Evolutionary conservation across 1,140 invertebrate genomes (phyloP).

Genomic region (Olivierus martensii): DNA sequence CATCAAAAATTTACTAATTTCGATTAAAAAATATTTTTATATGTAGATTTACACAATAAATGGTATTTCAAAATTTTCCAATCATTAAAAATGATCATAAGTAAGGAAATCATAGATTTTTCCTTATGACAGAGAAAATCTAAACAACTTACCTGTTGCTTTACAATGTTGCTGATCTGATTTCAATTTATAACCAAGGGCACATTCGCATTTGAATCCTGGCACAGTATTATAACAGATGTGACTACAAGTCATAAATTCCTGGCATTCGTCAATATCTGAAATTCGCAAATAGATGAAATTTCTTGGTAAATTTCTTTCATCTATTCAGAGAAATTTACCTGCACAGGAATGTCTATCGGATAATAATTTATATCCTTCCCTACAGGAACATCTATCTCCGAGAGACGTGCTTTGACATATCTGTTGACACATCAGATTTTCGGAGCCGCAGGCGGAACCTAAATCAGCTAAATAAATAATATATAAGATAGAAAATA

Average conservation of each 20-base stretch:
- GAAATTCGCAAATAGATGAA: background rate
- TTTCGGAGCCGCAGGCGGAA: constrained; percentile 20
- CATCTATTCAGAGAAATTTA: too few relatives aligned
- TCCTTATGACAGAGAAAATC: too few relatives aligned
- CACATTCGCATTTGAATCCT: constrained; percentile 59
- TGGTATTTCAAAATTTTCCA: too few relatives aligned
- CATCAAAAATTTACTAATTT: too few relatives aligned
- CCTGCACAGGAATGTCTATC: constrained; percentile 42
- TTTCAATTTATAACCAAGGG: constrained; percentile 58
- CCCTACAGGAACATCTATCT: constrained; percentile 55
- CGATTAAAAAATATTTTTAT: too few relatives aligned
- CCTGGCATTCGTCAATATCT: constrained; percentile 46
- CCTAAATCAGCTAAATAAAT: too few relatives aligned
- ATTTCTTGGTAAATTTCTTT: too few relatives aligned
- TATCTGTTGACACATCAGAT: constrained; percentile 46
- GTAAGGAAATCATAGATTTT: too few relatives aligned
- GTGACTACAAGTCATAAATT: constrained; percentile 59
- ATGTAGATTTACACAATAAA: too few relatives aligned
- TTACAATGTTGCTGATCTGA: constrained; percentile 65
- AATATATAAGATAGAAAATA: too few relatives aligned
- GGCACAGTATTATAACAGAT: constrained; percentile 64
- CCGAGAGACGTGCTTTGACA: constrained; percentile 51
- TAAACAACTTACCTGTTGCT: constrained; percentile 38
- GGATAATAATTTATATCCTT: constrained; percentile 51
- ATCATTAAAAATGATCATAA: too few relatives aligned